These are phyloP conservation scores for Noctua janthina DNA, from an alignment of 2,888 invertebrate species.

Conservation along the genomic window DNA sequence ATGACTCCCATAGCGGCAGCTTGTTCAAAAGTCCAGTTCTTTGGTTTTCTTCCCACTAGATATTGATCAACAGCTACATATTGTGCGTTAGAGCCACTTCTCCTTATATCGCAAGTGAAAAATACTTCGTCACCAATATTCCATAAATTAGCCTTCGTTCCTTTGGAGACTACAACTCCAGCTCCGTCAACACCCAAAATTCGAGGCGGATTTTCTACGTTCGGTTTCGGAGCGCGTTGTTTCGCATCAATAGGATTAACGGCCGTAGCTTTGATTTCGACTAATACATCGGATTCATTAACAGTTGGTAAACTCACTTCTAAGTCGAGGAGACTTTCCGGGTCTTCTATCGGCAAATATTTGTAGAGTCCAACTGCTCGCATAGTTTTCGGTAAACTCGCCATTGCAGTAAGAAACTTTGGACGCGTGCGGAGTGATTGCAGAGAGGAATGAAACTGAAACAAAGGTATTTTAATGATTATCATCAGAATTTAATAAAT, in stretches of 20 bases:
- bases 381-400: slow-evolving; percentile 82
- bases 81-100: slow-evolving; percentile 83
- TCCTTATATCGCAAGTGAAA: slow-evolving; percentile 80
- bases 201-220: slow-evolving; percentile 75
- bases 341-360: slow-evolving; percentile 83
- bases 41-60: slow-evolving; percentile 80
- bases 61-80: slow-evolving; percentile 82
- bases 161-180: slow-evolving; percentile 81
- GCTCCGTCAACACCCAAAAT: slow-evolving; percentile 87
- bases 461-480: slow-evolving; percentile 16
- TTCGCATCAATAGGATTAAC: slow-evolving; percentile 87
- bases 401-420: slow-evolving; percentile 51
- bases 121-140: slow-evolving; percentile 84
- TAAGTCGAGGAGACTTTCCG: slow-evolving; percentile 80
- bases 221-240: slow-evolving; percentile 80
- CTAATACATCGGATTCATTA: slow-evolving; percentile 77
- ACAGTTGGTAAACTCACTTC: slow-evolving; percentile 78
- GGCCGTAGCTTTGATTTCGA: slow-evolving; percentile 83
- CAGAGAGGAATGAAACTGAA: slow-evolving; percentile 37
- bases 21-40: slow-evolving; percentile 82
- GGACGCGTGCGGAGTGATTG: slow-evolving; percentile 28
- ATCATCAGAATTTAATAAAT: slow-evolving; percentile 19
- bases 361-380: slow-evolving; percentile 85
- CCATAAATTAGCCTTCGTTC: slow-evolving; percentile 73
- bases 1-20: slow-evolving; percentile 86